These are phyloP conservation scores for Drosophila funebris DNA, from an alignment of 1,140 invertebrate species.

Conservation along the genomic window DNA sequence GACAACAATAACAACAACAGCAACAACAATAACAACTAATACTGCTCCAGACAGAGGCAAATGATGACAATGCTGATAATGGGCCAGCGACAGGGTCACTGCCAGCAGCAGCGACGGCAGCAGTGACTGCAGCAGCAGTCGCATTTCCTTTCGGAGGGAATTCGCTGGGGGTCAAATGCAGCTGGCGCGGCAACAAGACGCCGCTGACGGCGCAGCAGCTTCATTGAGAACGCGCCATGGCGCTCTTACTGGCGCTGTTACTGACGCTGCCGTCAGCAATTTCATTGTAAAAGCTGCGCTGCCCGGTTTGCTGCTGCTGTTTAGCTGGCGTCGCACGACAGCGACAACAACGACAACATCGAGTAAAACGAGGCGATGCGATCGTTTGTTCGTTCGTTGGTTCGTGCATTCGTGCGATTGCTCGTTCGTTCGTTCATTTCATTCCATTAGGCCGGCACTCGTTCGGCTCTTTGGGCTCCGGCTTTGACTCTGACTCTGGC, in stretches of 20 bases:
- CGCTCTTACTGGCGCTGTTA: not conserved
- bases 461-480: slow-evolving; percentile 33
- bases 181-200: slow-evolving; percentile 41
- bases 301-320: not conserved
- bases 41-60: slow-evolving; percentile 16
- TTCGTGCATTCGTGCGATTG: not conserved
- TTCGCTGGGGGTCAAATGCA: slow-evolving; percentile 56
- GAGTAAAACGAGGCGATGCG: not conserved
- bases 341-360: slow-evolving; percentile 4
- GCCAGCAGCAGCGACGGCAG: slow-evolving; percentile 24
- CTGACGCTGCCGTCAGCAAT: not conserved
- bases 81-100: slow-evolving; percentile 49
- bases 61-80: slow-evolving; percentile 49
- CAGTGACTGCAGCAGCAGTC: slow-evolving; percentile 2
- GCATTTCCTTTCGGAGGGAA: slow-evolving; percentile 41
- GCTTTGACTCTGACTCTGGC: slow-evolving; percentile 14
- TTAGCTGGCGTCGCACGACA: slow-evolving; percentile 5
- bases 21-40: not conserved
- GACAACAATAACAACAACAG: not conserved
- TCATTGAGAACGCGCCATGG: not conserved
- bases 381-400: not conserved
- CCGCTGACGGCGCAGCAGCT: slow-evolving; percentile 4
- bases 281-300: slow-evolving; percentile 6
- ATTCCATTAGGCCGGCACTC: slow-evolving; percentile 17
- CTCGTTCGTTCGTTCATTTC: not conserved